A percentile compares a stretch with the other conserved stretches of the same genome.
These are phyloP conservation scores for Addax nasomaculatus DNA, from an alignment of 2,113 vertebrate genomes.

Conservation along the genomic window DNA sequence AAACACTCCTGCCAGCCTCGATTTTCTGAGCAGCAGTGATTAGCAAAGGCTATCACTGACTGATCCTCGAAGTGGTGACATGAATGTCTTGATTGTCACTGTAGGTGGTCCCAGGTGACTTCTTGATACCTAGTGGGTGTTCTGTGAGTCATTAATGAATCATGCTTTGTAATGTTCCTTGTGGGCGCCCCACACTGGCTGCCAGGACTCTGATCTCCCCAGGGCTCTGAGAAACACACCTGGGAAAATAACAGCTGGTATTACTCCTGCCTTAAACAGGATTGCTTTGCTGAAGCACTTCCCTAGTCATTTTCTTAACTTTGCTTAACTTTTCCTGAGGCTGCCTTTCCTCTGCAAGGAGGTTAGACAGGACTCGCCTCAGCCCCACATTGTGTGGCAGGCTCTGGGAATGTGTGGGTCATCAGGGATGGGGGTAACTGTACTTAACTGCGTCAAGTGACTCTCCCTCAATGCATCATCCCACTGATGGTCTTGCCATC, in stretches of 20 bases:
- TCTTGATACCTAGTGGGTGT: background rate
- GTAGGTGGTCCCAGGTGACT: background rate
- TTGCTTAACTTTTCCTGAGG: background rate
- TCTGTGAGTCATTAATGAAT: background rate
- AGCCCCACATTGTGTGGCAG: too few species aligned
- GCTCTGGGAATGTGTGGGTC: background rate
- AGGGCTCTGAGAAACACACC: background rate
- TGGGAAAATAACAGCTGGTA: background rate
- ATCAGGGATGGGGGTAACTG: background rate
- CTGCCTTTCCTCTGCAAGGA: background rate
- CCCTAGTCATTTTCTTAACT: background rate
- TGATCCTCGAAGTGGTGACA: background rate
- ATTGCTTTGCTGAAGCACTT: background rate
- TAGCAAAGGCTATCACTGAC: background rate
- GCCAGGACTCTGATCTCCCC: background rate
- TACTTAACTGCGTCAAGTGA: background rate
- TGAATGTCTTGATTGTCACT: background rate
- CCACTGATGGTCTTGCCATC: background rate
- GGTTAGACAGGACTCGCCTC: background rate
- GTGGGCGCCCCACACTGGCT: background rate
- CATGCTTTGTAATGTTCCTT: background rate
- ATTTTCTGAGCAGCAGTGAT: background rate
- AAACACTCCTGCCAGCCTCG: too few species aligned
- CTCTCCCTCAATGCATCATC: rapidly evolving
- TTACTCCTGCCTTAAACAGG: background rate